Evolutionary conservation across 2,797 vertebrate species (phyloP).

Genomic region (Clarias fuscus): DNA sequence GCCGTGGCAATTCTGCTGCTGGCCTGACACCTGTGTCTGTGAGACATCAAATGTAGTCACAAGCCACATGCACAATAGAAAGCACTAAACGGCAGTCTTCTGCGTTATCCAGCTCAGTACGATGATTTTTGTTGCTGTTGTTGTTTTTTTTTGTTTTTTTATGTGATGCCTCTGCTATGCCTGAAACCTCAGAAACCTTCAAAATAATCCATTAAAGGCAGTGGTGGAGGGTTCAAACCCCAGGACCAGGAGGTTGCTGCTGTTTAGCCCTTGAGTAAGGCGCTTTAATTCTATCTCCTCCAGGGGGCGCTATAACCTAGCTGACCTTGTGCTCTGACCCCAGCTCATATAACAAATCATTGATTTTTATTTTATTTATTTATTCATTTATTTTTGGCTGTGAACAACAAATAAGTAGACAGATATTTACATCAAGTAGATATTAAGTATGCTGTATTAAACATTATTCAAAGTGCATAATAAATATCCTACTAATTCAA

Average conservation of each 20-base stretch:
- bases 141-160: no score
- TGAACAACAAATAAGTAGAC: background rate
- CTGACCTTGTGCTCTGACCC: no score
- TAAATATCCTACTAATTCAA: background rate
- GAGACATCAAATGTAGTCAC: background rate
- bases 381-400: no score
- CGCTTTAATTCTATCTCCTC: no score
- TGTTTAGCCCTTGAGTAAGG: no score
- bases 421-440: background rate
- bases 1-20: background rate
- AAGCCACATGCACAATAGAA: background rate
- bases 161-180: background rate
- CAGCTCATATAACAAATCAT: no score
- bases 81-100: background rate
- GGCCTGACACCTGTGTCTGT: background rate
- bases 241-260: no score
- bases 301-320: no score
- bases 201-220: background rate
- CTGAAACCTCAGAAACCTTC: background rate
- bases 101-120: background rate
- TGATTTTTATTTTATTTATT: no score
- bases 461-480: background rate
- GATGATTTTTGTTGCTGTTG: no score
- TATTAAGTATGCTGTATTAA: background rate
- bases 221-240: no score